These are phyloP conservation scores for Columba janthina DNA, from an alignment of 2,113 vertebrate species.

Conservation along the genomic window DNA sequence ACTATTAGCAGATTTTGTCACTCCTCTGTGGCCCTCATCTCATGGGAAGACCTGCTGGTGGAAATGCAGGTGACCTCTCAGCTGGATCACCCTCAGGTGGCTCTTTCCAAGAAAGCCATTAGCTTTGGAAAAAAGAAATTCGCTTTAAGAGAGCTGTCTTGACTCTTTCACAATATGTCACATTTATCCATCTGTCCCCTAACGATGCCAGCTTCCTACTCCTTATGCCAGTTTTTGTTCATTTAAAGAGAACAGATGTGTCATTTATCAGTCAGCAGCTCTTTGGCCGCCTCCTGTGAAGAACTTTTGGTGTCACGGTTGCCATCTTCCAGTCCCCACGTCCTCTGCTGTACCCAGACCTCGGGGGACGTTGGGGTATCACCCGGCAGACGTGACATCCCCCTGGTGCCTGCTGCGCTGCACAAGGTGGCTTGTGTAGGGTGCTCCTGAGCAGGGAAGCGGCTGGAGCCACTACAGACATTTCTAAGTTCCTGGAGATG, in stretches of 20 bases:
- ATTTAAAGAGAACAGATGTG: conserved; percentile 57
- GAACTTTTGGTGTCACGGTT: background rate
- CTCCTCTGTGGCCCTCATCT: background rate
- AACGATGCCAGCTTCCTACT: conserved; percentile 26
- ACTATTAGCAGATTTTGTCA: background rate
- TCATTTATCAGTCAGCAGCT: conserved; percentile 24
- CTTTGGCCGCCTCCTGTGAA: background rate
- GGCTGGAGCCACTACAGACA: background rate
- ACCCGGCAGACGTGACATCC: background rate
- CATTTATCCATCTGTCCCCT: conserved; percentile 36
- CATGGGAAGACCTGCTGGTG: background rate
- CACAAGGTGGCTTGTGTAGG: background rate
- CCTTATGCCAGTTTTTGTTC: conserved; percentile 55
- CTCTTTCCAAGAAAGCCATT: background rate
- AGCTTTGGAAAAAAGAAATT: background rate
- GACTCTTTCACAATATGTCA: background rate
- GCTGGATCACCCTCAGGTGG: background rate
- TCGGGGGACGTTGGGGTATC: background rate
- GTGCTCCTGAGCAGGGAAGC: background rate
- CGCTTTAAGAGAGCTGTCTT: background rate
- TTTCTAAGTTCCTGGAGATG: background rate
- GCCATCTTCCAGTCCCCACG: background rate
- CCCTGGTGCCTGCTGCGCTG: background rate
- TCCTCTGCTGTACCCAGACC: background rate
- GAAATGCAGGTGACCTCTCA: background rate